Evolutionary conservation across 2,113 vertebrate genomes (phyloP).

Genomic region (Centropus bengalensis): DNA sequence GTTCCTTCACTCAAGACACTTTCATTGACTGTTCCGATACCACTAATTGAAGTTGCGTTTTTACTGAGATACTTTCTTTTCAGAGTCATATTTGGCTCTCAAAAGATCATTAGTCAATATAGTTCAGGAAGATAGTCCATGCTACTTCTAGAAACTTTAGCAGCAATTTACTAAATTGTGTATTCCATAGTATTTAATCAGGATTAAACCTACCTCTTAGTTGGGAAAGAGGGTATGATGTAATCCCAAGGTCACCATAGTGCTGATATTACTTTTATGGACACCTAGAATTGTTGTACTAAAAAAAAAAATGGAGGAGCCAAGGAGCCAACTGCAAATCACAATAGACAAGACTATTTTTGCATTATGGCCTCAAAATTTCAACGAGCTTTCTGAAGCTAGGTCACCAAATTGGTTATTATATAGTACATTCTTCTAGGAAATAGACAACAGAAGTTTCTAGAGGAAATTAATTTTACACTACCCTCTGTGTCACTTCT

Average conservation of each 20-base stretch:
- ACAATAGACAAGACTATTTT: not conserved
- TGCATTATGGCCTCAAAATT: not conserved
- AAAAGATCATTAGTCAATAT: not conserved
- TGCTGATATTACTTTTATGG: not conserved
- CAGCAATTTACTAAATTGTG: rapidly evolving
- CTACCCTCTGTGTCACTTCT: not conserved
- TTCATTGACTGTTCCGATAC: not conserved
- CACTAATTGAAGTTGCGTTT: rapidly evolving
- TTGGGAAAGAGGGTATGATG: not conserved
- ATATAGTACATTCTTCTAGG: not conserved
- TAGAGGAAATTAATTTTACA: not conserved
- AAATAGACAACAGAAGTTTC: not conserved
- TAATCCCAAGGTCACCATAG: not conserved
- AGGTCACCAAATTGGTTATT: not conserved
- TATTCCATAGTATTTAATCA: not conserved
- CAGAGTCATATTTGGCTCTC: not conserved
- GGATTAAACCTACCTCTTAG: not conserved
- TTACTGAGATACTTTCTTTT: not conserved
- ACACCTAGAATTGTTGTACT: not conserved
- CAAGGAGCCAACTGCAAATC: not conserved
- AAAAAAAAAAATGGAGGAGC: no score
- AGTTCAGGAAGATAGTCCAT: not conserved
- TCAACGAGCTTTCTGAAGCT: not conserved
- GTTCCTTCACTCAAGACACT: not conserved
- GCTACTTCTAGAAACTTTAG: not conserved